A percentile compares a stretch with the other conserved stretches of the same genome.
Evolutionary conservation across 2,113 vertebrate species (phyloP).

Genomic region (Cheirogaleus medius): DNA sequence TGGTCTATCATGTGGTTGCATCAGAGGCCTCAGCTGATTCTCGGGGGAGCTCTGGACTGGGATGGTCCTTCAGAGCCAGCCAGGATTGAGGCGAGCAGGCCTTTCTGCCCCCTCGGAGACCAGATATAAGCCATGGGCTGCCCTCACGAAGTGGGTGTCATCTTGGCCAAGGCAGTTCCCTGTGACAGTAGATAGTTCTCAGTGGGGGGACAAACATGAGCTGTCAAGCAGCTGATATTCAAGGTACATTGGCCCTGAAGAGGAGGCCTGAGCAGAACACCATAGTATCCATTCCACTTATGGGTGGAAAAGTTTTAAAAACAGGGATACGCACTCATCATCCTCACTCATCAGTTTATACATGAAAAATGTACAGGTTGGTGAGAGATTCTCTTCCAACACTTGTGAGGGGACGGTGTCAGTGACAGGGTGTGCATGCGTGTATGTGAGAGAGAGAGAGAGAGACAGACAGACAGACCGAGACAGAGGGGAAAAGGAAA

Average conservation of each 20-base stretch:
- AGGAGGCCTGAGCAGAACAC: neutral
- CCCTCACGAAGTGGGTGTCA: neutral
- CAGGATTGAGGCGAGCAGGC: neutral
- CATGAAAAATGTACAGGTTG: neutral
- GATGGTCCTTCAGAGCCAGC: conserved; percentile 1
- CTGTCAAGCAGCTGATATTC: conserved; percentile 17
- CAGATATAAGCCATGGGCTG: neutral
- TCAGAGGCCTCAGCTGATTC: neutral
- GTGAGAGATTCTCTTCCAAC: conserved; percentile 24
- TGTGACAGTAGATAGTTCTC: neutral
- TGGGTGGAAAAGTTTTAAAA: conserved; percentile 14
- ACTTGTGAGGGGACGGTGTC: neutral
- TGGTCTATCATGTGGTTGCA: neutral
- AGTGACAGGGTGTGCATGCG: neutral
- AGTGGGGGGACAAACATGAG: neutral
- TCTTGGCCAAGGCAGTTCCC: neutral
- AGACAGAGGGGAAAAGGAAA: neutral
- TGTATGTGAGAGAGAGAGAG: neutral
- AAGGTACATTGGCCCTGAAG: neutral
- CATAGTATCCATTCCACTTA: neutral
- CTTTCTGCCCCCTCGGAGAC: neutral
- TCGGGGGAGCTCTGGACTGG: neutral
- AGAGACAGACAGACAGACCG: neutral
- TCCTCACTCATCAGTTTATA: conserved; percentile 10
- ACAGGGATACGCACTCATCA: neutral